These are phyloP conservation scores for Hypsibius dujardini DNA, from an alignment of 1,140 invertebrate genomes.

Conservation along the genomic window DNA sequence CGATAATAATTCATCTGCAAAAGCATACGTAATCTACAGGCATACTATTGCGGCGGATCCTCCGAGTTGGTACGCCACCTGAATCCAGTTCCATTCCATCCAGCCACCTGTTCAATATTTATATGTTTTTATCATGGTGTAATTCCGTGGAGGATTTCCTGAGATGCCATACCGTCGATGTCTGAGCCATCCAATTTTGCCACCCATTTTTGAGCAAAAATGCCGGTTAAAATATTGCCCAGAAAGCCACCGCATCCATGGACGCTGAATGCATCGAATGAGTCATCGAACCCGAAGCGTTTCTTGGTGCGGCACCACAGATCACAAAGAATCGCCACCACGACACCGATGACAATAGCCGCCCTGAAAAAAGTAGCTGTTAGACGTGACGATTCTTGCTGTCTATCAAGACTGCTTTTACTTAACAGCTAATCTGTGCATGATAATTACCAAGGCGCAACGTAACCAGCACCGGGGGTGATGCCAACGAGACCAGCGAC, in stretches of 20 bases:
- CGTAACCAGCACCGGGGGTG: background rate
- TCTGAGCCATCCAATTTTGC: background rate
- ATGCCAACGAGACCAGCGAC: background rate
- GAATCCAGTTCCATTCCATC: background rate
- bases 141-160: no score
- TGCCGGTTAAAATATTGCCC: background rate
- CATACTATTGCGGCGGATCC: background rate
- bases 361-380: background rate
- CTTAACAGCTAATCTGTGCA: no score
- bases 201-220: background rate
- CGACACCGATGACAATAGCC: background rate
- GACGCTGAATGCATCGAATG: background rate
- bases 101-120: background rate
- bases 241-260: background rate
- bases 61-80: background rate
- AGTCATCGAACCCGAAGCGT: constrained; percentile 9
- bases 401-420: no score
- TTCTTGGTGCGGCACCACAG: background rate
- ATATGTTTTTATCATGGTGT: no score
- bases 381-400: no score
- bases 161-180: no score
- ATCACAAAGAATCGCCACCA: background rate
- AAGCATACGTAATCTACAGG: background rate
- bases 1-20: no score
- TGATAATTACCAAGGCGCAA: background rate